phyloP scores from a whole-genome alignment of 2,113 vertebrate genomes.

The Gnathonemus echidnorhynchus region DNA sequence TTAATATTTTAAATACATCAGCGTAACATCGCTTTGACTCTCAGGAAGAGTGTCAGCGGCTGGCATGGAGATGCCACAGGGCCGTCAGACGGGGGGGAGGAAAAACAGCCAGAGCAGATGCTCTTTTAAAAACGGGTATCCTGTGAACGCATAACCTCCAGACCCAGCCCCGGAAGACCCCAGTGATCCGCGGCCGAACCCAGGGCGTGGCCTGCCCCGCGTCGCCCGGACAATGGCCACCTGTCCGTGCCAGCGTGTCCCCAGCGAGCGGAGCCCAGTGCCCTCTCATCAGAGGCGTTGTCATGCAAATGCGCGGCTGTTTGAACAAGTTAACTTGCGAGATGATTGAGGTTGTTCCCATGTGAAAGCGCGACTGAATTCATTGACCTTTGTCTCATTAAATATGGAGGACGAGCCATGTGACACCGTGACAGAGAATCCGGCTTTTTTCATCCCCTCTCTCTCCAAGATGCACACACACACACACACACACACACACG shows the following conservation, averaged over 20 bases:
- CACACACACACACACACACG: slow-evolving; percentile 22
- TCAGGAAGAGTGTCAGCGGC: slow-evolving; percentile 46
- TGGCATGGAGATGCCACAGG: slow-evolving; percentile 40
- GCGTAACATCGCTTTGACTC: slow-evolving; percentile 57
- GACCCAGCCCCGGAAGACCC: neutral
- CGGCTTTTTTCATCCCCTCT: slow-evolving; percentile 20
- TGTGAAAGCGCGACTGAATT: slow-evolving; percentile 82
- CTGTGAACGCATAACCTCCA: neutral
- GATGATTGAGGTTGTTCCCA: slow-evolving; percentile 82
- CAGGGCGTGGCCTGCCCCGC: neutral
- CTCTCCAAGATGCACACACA: slow-evolving; percentile 4
- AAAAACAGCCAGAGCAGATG: neutral
- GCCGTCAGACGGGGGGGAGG: neutral
- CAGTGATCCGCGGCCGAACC: neutral
- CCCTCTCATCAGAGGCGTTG: slow-evolving; percentile 16
- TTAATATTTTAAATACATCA: slow-evolving; percentile 71
- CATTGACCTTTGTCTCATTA: slow-evolving; percentile 88
- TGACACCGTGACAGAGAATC: slow-evolving; percentile 65
- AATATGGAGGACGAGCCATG: slow-evolving; percentile 77
- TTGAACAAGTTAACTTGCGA: slow-evolving; percentile 77
- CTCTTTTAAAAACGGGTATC: neutral
- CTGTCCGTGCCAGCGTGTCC: slow-evolving; percentile 51
- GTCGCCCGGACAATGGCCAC: neutral
- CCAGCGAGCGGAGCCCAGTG: slow-evolving; percentile 50
- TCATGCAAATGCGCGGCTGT: slow-evolving; percentile 55